Evolutionary conservation across 1,140 invertebrate species (phyloP).

Genomic region (Ceratosolen solmsi): DNA sequence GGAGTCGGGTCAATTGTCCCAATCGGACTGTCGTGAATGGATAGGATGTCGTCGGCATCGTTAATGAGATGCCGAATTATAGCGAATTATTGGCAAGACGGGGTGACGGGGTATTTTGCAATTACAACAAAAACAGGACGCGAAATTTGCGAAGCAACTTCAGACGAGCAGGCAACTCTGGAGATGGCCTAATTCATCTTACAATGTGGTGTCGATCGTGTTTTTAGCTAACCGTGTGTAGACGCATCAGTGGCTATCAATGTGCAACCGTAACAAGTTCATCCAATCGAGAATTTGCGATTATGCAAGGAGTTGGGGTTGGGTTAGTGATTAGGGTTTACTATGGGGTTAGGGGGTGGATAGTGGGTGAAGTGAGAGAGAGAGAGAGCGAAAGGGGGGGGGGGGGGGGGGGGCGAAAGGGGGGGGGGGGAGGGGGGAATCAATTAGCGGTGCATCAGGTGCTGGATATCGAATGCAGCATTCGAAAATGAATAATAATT

Average conservation of each 20-base stretch:
- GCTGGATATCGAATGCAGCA: not conserved
- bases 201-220: slow-evolving; percentile 12
- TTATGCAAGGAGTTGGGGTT: too few species aligned
- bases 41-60: too few species aligned
- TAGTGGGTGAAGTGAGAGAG: too few species aligned
- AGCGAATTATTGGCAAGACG: too few species aligned
- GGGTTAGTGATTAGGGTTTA: too few species aligned
- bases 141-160: not conserved
- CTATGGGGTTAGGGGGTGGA: too few species aligned
- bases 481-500: not conserved
- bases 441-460: not conserved
- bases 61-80: too few species aligned
- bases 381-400: too few species aligned
- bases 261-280: slow-evolving; percentile 6
- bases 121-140: not conserved
- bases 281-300: not conserved
- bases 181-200: slow-evolving; percentile 70
- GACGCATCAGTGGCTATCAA: not conserved
- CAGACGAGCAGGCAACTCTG: slow-evolving; percentile 72
- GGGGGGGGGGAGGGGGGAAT: not conserved
- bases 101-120: too few species aligned
- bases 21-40: too few species aligned
- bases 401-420: not conserved
- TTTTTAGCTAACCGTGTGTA: not conserved
- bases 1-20: too few species aligned